Evolutionary conservation across 1,140 invertebrate genomes (phyloP).

Genomic region (Wasmannia auropunctata): DNA sequence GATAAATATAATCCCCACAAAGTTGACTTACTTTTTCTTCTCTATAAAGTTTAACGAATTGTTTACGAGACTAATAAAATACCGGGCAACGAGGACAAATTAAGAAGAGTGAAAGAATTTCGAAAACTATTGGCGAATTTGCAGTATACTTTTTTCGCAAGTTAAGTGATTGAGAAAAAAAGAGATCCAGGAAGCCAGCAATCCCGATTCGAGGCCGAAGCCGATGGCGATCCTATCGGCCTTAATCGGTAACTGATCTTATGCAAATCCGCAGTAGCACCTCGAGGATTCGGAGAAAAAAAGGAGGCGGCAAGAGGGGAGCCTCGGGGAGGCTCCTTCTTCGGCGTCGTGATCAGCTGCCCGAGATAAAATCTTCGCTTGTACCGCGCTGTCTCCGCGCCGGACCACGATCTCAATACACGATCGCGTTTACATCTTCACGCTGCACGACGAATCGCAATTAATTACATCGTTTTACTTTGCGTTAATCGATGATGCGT

Average conservation of each 20-base stretch:
- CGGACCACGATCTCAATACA: conserved; percentile 42
- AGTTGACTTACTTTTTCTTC: neutral
- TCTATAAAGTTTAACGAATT: neutral
- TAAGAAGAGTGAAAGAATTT: neutral
- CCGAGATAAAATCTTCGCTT: conserved; percentile 41
- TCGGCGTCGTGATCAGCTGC: conserved; percentile 12
- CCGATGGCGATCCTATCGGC: conserved; percentile 15
- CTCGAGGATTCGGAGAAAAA: neutral
- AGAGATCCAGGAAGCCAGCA: neutral
- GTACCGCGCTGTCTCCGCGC: conserved; percentile 34
- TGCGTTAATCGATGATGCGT: neutral
- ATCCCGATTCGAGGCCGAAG: conserved; percentile 10
- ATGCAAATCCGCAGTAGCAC: conserved; percentile 31
- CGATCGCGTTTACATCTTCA: conserved; percentile 19
- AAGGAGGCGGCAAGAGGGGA: neutral
- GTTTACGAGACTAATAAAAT: neutral
- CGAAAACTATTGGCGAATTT: neutral
- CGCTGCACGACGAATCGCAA: neutral
- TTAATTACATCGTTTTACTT: conserved; percentile 3
- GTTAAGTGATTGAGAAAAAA: conserved; percentile 8
- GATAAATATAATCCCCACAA: neutral
- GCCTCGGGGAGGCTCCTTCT: neutral
- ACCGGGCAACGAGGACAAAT: neutral
- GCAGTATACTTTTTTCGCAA: neutral
- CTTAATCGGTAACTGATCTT: conserved; percentile 49